Evolutionary conservation across 2,888 invertebrate genomes (phyloP), one percentile per base, ranked within the genome.

Genomic region (Synergus umbraculus): DNA sequence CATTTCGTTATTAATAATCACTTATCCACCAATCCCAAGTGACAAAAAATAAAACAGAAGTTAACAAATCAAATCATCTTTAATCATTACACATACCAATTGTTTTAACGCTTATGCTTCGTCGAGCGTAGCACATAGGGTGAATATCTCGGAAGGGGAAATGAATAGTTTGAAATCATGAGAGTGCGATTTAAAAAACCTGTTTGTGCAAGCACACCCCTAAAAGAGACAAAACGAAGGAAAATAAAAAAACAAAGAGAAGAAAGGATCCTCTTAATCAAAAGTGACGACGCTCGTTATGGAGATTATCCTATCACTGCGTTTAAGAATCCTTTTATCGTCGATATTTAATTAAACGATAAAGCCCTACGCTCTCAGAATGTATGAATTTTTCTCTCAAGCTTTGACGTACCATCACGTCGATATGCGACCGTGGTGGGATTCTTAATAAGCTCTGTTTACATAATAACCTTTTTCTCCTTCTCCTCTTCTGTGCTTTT

Each of bases 271-370:
- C 81, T 84, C 83, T 86, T 85, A 85, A 85, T 86, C 84, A 85
- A 86, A 85, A 86, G 85, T 84, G 84, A 82, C 83, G 84, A 83
- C 84, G 82, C 86, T 87, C 86, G 85, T 87, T 87, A 85, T 85
- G 81, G 83, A 87, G 86, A 88, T 89, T 73, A 73, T 73, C 54
- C 10, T 29, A 37, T 73, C 37, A 73, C 49, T 37, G 37, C 3
- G 2, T 37, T 54, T 87, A 87, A 87, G 84, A 86, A 86, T 84
- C 81, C 46, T 86, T 88, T 88, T 86, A 88, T 88, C 88, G 86
- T 80, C 87, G 87, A 89, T 88, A 87, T 87, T 88, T 89, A 88
- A 89, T 89, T 88, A 88, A 88, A 86, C 85, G 86, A 85, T 86
- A 87, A 87, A 87, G 87, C 79, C 82, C 85, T 83, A 83, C 83